Evolutionary conservation across 2,888 invertebrate genomes (phyloP).

Genomic region (Iphiclides podalirius): DNA sequence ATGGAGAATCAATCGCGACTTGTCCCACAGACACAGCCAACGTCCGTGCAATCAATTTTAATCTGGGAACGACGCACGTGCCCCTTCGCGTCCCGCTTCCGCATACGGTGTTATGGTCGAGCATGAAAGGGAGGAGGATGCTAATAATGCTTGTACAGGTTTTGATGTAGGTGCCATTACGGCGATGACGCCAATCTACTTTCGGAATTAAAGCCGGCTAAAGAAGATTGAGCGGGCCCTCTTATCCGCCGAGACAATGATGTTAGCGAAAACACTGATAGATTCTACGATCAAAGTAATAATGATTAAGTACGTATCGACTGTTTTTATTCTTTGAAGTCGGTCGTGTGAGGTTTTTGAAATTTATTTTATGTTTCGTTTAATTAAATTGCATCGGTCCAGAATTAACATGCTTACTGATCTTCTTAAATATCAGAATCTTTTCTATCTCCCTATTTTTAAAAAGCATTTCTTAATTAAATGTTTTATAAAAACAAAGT

Average conservation of each 20-base stretch:
- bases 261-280: conserved; percentile 69
- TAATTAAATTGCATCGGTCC: no score
- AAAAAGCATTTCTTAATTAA: no score
- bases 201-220: conserved; percentile 73
- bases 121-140: conserved; percentile 41
- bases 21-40: conserved; percentile 67
- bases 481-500: no score
- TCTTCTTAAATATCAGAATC: no score
- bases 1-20: conserved; percentile 75
- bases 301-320: conserved; percentile 34
- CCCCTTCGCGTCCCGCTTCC: conserved; percentile 37
- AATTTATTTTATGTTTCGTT: no score
- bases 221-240: conserved; percentile 71
- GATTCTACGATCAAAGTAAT: conserved; percentile 46
- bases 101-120: conserved; percentile 17
- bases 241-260: conserved; percentile 74
- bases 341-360: no score
- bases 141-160: conserved; percentile 50
- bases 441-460: no score
- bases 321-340: neutral
- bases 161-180: conserved; percentile 62
- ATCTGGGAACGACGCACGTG: conserved; percentile 66
- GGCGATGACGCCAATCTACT: conserved; percentile 69
- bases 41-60: conserved; percentile 77
- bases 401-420: no score